Base-by-base conservation (phyloP, 1,140 invertebrate genomes). In the Drosophila pseudoananassae region DNA sequence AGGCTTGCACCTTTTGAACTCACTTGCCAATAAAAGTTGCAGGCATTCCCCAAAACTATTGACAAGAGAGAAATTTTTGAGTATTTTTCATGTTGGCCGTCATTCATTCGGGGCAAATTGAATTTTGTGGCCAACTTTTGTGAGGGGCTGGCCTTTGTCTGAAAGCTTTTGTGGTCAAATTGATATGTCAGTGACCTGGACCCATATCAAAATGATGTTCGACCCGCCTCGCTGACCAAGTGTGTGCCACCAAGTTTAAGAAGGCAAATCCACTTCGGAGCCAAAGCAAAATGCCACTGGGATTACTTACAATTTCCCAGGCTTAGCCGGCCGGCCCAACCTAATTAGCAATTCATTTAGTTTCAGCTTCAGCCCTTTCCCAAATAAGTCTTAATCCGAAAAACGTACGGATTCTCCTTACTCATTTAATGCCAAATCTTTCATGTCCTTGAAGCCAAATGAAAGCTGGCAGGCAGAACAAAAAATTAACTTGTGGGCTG, bases 311-410 rank as follows among this genome's bases (percentile, higher is more conserved):
- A 63, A 73, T 61, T 73, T 73, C 33, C 36, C 36, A 27, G 70
- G 50, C 49, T 63, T 61, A 73, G 43, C 29, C 43, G 38, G 15
- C 59, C 49, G 15, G 49, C 8, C 53, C 53, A 65, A 65, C 52
- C 36, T 75, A 75, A 75, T 75, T 75, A 75, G 59, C 71, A 65
- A 75, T 75, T 75, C 60, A 75, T 75, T 75, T 55, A 64, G 38
- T 57, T 74, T 46, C 52, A 46, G 58, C 46, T 31, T 25, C 52
- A 74, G 75, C 71, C 71, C 71, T 75, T 74, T 75, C 64, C 50
- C 49, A 31, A 14, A 43, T 5, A 43, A 43, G n/a, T 43, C 46
- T 17, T 74, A 75, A 74, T 74, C 71, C 59, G n/a, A 47, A 65
- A 53, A 38, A 31, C 69, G 31, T 14, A 52, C 46, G 31, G 60